Evolutionary conservation across 2,797 vertebrate genomes (phyloP).

Genomic region (Danio choprae): DNA sequence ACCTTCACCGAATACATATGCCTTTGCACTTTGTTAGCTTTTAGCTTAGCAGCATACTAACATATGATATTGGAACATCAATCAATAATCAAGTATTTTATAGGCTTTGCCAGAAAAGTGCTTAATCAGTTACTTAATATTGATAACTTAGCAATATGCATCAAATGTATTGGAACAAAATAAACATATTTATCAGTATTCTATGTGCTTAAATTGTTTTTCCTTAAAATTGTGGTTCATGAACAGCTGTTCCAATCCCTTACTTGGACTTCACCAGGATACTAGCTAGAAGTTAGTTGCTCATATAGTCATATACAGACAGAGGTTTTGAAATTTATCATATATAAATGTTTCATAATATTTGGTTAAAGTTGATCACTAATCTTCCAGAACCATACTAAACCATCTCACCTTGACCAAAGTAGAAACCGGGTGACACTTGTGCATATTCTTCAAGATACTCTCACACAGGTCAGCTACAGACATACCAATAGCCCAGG

Average conservation of each 20-base stretch:
- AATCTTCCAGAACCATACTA: background rate
- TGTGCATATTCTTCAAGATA: slow-evolving; percentile 90
- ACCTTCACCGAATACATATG: no score
- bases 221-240: background rate
- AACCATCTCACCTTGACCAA: slow-evolving; percentile 86
- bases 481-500: slow-evolving; percentile 97
- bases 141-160: background rate
- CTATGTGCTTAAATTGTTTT: background rate
- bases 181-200: background rate
- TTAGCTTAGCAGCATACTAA: background rate
- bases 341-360: background rate
- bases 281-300: background rate
- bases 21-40: background rate
- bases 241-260: background rate
- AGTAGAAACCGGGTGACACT: slow-evolving; percentile 94
- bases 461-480: slow-evolving; percentile 93
- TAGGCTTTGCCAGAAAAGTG: background rate
- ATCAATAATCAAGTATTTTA: background rate
- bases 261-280: background rate
- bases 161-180: background rate
- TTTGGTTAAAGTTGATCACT: background rate
- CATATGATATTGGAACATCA: no score
- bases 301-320: background rate
- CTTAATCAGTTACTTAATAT: background rate
- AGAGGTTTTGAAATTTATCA: no score